A percentile compares a stretch with the other conserved stretches of the same genome.
These are phyloP conservation scores for Parascotia fuliginaria DNA, from an alignment of 2,888 invertebrate species.

Conservation along the genomic window DNA sequence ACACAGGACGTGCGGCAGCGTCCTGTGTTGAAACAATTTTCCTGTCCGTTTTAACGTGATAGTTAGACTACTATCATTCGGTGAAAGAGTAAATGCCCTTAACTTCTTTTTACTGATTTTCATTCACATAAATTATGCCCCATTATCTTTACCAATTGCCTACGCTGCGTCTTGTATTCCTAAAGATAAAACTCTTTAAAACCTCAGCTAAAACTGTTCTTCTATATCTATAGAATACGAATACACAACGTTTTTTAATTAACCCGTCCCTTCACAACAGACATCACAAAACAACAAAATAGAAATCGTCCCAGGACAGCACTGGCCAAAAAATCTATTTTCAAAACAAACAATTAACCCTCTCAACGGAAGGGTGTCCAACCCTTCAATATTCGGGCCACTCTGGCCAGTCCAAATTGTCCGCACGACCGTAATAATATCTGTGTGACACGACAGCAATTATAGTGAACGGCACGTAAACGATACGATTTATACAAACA, in stretches of 20 bases:
- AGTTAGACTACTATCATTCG: too few relatives aligned
- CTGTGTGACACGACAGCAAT: slow-evolving; percentile 24
- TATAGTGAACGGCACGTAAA: slow-evolving; percentile 7
- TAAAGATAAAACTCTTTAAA: too few relatives aligned
- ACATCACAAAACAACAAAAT: slow-evolving; percentile 4
- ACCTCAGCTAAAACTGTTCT: too few relatives aligned
- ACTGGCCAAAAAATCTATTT: slow-evolving; percentile 34
- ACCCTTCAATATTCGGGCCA: slow-evolving; percentile 38
- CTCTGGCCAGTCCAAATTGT: slow-evolving; percentile 18
- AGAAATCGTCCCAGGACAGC: slow-evolving; percentile 18
- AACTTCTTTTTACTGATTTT: too few relatives aligned
- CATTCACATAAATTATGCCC: too few relatives aligned
- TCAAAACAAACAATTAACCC: slow-evolving; percentile 51
- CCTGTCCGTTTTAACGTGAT: too few relatives aligned
- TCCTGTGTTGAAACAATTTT: too few relatives aligned
- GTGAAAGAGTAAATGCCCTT: too few relatives aligned
- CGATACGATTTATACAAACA: slow-evolving; percentile 9
- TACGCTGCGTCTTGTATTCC: too few relatives aligned
- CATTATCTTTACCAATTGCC: too few relatives aligned
- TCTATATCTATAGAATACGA: too few relatives aligned
- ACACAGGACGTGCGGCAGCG: too few relatives aligned
- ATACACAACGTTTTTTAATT: not conserved
- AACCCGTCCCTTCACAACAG: not conserved
- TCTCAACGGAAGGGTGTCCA: slow-evolving; percentile 42
- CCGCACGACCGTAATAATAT: slow-evolving; percentile 36